Evolutionary conservation across 2,797 vertebrate genomes (phyloP), one percentile per base, ranked within the genome.

Genomic region (Gobionotothen gibberifrons): DNA sequence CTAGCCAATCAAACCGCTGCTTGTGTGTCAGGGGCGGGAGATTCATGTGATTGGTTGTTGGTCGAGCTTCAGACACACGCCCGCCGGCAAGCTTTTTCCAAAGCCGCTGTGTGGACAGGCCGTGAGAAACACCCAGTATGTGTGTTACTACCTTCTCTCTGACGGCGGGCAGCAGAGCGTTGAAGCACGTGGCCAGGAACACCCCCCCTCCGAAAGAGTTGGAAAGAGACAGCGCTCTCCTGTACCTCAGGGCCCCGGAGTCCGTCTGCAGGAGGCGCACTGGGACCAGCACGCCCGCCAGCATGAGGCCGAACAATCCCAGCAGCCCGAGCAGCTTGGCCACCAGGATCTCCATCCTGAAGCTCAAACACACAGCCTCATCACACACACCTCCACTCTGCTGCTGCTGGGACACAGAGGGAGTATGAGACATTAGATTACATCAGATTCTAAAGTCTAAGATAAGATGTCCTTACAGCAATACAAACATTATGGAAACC

Each of bases 131-230:
- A 26, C 26, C 26, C 26, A 26, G 32, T 36, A 36, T 36, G 32
- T 36, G 32, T 36, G 32, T 36, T 9, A 36, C 47, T 13, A 92
- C 91, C 90, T 91, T 89, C 17, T 86, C 86, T 75, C 92, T 85
- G 85, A 91, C 88, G 2, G 87, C 15, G 0, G 91, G 90, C 61
- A 93, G 85, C 76, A 89, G 84, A 1, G 96, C 93, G 0, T 98
- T 98, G 89, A 99, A 99, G 87, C 97, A 97, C 0, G 97, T 98
- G 14, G 97, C 97, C 77, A 99, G 93, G 88, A 99, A 98, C 19
- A 98, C 96, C 0, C 98, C 98, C 0, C 96, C 97, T n/a, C 96
- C 96, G 0, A 98, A 98, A 0, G 96, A 92, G 84, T 96, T 98
- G 69, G 96, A 96, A 21, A 98, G 93, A 0, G 95, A 89, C 16